Percentiles rank a stretch among this genome's conserved stretches.
Conservation (phyloP, 1,140 invertebrate species). For the Magallana angulata region DNA sequence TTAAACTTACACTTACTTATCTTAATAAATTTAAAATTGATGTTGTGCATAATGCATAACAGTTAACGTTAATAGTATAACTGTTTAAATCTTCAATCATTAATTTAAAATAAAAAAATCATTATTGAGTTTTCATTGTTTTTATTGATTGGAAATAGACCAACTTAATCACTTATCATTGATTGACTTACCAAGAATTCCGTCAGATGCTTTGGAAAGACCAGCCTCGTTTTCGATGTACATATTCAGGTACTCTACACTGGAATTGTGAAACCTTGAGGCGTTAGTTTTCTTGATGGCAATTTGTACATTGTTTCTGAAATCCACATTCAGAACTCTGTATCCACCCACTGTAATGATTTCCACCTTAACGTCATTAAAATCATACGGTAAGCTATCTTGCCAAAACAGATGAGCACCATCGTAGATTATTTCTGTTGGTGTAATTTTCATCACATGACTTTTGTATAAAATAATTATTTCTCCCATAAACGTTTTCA, state of each 20-base stretch:
- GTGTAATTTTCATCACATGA: conserved; percentile 16
- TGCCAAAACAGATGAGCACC: conserved; percentile 51
- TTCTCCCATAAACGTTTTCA: conserved; percentile 48
- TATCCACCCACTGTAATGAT: not conserved
- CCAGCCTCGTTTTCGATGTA: conserved; percentile 60
- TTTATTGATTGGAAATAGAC: too few relatives aligned
- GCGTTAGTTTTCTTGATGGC: conserved; percentile 42
- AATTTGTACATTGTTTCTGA: conserved; percentile 53
- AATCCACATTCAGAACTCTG: conserved; percentile 50
- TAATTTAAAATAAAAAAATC: too few relatives aligned
- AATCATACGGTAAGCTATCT: not conserved
- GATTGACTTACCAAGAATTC: conserved; percentile 55
- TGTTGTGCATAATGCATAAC: too few relatives aligned
- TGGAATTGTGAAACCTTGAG: not conserved
- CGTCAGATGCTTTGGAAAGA: conserved; percentile 52
- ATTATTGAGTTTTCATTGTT: too few relatives aligned
- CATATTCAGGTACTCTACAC: conserved; percentile 59
- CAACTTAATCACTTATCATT: not conserved
- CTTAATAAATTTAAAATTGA: too few relatives aligned
- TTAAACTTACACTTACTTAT: too few relatives aligned
- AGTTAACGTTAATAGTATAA: too few relatives aligned
- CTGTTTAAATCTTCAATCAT: too few relatives aligned
- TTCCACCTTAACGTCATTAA: conserved; percentile 22
- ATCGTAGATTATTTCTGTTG: conserved; percentile 46
- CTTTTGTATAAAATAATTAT: conserved; percentile 2